phyloP scores from a whole-genome alignment of 2,888 invertebrate species.

The Myopa tessellatipennis region DNA sequence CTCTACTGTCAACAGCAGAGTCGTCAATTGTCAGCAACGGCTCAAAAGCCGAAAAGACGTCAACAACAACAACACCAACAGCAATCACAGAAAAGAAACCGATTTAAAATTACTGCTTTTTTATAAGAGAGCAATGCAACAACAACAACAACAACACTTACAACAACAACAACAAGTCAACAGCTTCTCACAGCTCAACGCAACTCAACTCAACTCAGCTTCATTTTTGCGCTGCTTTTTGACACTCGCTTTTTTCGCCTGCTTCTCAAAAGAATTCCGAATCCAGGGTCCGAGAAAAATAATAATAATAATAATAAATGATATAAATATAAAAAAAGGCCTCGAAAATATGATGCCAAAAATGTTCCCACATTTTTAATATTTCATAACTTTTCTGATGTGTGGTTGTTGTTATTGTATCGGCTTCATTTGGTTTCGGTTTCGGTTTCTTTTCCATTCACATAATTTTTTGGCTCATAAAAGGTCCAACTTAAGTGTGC shows the following conservation, averaged over 20 bases:
- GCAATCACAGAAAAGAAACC: neutral
- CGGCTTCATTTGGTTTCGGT: neutral
- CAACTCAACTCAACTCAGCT: neutral
- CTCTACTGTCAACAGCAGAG: conserved; percentile 31
- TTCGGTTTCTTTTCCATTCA: neutral
- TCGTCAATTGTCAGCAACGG: conserved; percentile 35
- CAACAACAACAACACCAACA: conserved; percentile 20
- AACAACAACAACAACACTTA: neutral
- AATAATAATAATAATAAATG: neutral
- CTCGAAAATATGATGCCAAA: neutral
- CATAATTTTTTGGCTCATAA: neutral
- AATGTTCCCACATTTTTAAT: conserved; percentile 10
- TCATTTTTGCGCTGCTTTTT: neutral
- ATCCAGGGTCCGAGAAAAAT: neutral
- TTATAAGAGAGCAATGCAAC: neutral
- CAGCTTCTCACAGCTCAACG: neutral
- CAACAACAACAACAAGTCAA: neutral
- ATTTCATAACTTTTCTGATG: neutral
- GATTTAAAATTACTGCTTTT: conserved; percentile 31
- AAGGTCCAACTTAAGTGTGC: neutral
- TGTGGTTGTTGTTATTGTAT: neutral
- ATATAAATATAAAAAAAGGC: neutral
- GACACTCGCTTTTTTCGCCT: neutral
- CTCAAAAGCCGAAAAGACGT: conserved; percentile 35
- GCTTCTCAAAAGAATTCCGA: conserved; percentile 3